Evolutionary conservation across 2,888 invertebrate genomes (phyloP), one percentile per base, ranked within the genome.

Genomic region (Erebia epiphron): DNA sequence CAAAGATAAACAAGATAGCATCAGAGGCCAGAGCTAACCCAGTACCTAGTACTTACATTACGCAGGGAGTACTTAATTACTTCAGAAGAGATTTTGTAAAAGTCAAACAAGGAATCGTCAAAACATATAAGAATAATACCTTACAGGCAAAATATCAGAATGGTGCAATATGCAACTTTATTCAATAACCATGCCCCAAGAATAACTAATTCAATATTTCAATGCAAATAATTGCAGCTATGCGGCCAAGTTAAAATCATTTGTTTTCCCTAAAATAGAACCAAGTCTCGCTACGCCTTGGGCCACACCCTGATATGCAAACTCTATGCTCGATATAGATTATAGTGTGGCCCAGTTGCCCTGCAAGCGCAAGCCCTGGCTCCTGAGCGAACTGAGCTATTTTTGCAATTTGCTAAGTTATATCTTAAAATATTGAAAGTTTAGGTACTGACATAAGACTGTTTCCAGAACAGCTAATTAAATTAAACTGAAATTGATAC

Each of bases 211-310:
- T 18, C 21, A 62, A 2, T 43, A 61, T 46, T 43, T 16, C 16
- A 43, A 61, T 46, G 46, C 16, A 49, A 62, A 62, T 49, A 49
- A 2, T 14, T 62, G 21, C 49, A 62, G 21, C 11, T 16, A 21
- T 62, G 49, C 62, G 26, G 14, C 13, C 7, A 14, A 62, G 21
- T 62, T 62, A 14, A 21, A 46, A 62, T 62, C 21, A 49, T 62
- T 62, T 62, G 62, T 49, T 62, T 46, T 21, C 14, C 49, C 14
- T 62, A 49, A 62, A 46, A 62, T 62, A 62, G 46, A 14, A 49
- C 9, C 62, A 49, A 49, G 14, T 49, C 46, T 62, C 21, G 49
- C 46, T 49, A 62, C 49, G 46, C 61, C 18, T 60, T 43, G 13
- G 43, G 13, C 46, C 62, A 49, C 62, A 49, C 62, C 62, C 49